Conservation (phyloP, 2,888 invertebrate genomes). For the Bedellia somnulentella region DNA sequence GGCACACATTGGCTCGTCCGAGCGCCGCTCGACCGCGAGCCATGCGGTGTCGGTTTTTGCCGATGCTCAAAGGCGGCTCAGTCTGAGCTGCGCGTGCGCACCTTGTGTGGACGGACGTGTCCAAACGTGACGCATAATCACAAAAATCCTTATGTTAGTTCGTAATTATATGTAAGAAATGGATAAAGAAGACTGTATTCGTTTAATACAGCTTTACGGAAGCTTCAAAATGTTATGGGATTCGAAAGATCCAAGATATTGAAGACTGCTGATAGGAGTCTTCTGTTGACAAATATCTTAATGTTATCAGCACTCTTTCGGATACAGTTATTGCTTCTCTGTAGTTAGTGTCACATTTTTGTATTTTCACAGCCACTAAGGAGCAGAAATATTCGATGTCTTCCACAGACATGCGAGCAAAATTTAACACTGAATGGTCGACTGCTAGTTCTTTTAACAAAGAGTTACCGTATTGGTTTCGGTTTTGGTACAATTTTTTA, state of each 20-base stretch:
- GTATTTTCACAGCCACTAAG: background rate
- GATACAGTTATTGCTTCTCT: too few relatives aligned
- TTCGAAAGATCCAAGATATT: too few relatives aligned
- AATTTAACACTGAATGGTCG: background rate
- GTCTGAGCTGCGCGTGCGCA: conserved; percentile 8
- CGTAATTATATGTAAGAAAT: too few relatives aligned
- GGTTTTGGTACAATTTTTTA: background rate
- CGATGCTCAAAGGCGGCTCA: conserved; percentile 10
- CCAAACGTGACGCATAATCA: too few relatives aligned
- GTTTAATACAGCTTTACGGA: too few relatives aligned
- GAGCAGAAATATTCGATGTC: background rate
- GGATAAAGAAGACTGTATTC: too few relatives aligned
- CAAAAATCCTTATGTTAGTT: too few relatives aligned
- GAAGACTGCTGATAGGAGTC: too few relatives aligned
- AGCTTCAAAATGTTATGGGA: too few relatives aligned
- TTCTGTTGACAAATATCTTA: too few relatives aligned
- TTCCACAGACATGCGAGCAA: too few relatives aligned
- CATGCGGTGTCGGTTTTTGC: conserved; percentile 12
- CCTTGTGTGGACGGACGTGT: conserved; percentile 6
- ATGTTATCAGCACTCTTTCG: too few relatives aligned
- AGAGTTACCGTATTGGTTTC: background rate
- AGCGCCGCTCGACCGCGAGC: conserved; percentile 12
- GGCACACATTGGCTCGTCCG: conserved; percentile 12
- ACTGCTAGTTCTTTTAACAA: background rate
- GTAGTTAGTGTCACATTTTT: background rate